Conservation (phyloP, 92 coral and sea anemone species). For the Zoanthus solanderi region DNA sequence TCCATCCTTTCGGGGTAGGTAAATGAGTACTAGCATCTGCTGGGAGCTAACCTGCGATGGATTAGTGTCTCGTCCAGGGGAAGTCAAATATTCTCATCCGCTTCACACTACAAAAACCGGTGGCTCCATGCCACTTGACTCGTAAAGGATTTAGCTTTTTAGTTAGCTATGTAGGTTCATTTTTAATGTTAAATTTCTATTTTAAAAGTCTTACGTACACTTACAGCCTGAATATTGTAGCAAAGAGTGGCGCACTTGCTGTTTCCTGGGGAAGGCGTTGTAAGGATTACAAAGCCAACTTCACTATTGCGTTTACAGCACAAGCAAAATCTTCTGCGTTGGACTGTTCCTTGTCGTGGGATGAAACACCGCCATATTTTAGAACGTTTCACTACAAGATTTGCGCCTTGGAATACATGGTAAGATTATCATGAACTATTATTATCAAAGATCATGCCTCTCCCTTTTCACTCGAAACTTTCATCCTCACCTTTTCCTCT, state of each 20-base stretch:
- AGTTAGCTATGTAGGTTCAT: background rate
- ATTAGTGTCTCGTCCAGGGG: no score
- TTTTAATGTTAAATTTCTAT: no score
- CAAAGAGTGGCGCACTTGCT: conserved; percentile 2
- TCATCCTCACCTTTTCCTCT: no score
- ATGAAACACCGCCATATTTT: conserved; percentile 21
- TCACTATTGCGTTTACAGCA: conserved; percentile 14
- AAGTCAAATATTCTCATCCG: no score
- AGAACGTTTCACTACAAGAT: background rate
- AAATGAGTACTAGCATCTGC: no score
- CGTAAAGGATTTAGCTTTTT: background rate
- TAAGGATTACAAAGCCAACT: conserved; percentile 33
- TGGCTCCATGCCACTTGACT: background rate
- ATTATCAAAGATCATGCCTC: no score
- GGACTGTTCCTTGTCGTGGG: conserved; percentile 43
- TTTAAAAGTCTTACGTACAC: background rate
- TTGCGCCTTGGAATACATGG: conserved; percentile 35
- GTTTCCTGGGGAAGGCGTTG: conserved; percentile 58
- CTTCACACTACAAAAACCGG: no score
- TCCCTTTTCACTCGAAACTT: no score
- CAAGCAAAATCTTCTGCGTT: conserved; percentile 42
- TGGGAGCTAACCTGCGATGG: no score
- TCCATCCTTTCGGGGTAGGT: no score
- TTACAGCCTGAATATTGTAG: conserved; percentile 39
- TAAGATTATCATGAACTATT: background rate